Evolutionary conservation across 1,140 invertebrate species (phyloP), one percentile per base, ranked within the genome.

Genomic region (Apis florea): DNA sequence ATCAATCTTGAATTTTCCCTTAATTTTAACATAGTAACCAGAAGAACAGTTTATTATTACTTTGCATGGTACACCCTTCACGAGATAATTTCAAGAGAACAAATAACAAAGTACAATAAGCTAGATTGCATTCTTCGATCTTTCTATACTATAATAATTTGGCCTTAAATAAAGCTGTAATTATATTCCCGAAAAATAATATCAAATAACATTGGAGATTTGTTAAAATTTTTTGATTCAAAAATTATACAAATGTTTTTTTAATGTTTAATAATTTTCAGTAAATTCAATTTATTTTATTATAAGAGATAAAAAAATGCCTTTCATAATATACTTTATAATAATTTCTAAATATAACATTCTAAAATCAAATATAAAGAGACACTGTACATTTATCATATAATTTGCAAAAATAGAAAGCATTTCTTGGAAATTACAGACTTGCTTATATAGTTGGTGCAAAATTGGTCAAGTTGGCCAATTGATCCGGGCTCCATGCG

Each of bases 401-500:
- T 19, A 49, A 72, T 15, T 1, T 17, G 13, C 0, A 19, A 64
- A 8, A 10, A 21, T 64, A n/a, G 31, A 68, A 79, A 79, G 74
- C 61, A 64, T 85, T 85, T 85, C 69, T 72, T 72, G 58, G 75
- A 79, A 79, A 85, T 51, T 19, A 69, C 56, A 13, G 15, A 17
- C 51, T 59, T 13, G 49, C 56, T 83, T 68, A 40, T 68, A 54
- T 56, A n/a, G 19, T 59, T 31, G 40, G 31, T 21, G 54, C 54
- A 61, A 87, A 88, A 87, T 87, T 87, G 73, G 56, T 49, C 79
- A 69, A 76, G 66, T 58, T 61, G 76, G 64, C 75, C 86, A 88
- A 88, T 88, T 88, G 86, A 83, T 85, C 47, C 68, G 70, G 80
- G 64, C 61, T 83, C 83, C 73, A 53, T 19, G 74, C 78, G 74